Evolutionary conservation across 2,113 vertebrate species (phyloP).

Genomic region (Xiphophorus couchianus): DNA sequence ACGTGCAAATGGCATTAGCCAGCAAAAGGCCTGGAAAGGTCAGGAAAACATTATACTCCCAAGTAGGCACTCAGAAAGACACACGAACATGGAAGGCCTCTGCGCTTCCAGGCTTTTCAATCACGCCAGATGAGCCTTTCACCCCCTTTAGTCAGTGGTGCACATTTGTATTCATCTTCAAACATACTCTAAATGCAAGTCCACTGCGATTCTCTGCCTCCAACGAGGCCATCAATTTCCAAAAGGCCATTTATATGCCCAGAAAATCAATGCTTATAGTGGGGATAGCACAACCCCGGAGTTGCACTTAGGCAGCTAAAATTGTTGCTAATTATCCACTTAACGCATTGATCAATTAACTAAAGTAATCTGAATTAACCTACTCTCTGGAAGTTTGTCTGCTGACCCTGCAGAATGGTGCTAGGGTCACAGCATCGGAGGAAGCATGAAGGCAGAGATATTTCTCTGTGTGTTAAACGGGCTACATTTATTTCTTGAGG

Average conservation of each 20-base stretch:
- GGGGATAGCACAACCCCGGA: conserved; percentile 78
- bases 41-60: conserved; percentile 51
- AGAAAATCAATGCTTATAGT: conserved; percentile 84
- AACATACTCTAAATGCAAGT: conserved; percentile 82
- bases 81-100: conserved; percentile 34
- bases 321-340: conserved; percentile 87
- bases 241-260: conserved; percentile 84
- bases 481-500: conserved; percentile 69
- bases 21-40: conserved; percentile 61
- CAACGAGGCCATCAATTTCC: conserved; percentile 82
- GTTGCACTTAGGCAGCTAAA: conserved; percentile 83
- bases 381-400: conserved; percentile 85
- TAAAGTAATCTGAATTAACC: conserved; percentile 86
- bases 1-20: conserved; percentile 27
- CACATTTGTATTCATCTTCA: conserved; percentile 81
- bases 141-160: conserved; percentile 59
- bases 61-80: conserved; percentile 39
- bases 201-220: conserved; percentile 70
- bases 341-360: conserved; percentile 86
- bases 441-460: conserved; percentile 57
- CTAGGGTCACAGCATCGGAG: conserved; percentile 71
- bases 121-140: conserved; percentile 68
- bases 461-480: conserved; percentile 53
- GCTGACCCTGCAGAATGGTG: conserved; percentile 81
- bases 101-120: conserved; percentile 65